Evolutionary conservation across 2,888 invertebrate species (phyloP).

Genomic region (Tachina grossa): DNA sequence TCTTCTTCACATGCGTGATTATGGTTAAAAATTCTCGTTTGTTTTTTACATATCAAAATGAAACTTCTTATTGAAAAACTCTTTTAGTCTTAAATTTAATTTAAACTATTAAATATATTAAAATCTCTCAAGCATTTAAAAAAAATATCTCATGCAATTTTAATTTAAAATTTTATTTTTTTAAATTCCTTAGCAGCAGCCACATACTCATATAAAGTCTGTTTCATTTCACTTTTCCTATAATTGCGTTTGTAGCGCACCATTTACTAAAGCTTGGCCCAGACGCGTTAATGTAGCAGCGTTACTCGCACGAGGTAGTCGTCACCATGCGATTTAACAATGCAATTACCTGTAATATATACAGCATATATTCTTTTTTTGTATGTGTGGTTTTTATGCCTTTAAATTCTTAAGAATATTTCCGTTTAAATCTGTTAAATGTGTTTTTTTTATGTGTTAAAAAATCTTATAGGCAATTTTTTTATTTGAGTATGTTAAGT

Average conservation of each 20-base stretch:
- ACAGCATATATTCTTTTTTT: not conserved
- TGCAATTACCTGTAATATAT: conserved; percentile 59
- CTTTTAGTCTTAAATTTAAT: too few species aligned
- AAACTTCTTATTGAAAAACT: too few species aligned
- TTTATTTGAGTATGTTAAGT: not conserved
- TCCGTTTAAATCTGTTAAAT: conserved; percentile 57
- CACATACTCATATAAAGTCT: not conserved
- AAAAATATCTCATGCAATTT: not conserved
- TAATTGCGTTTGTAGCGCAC: conserved; percentile 18
- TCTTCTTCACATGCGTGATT: too few species aligned
- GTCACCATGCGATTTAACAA: conserved; percentile 11
- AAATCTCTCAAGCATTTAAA: too few species aligned
- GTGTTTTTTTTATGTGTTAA: not conserved
- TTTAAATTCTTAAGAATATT: conserved; percentile 61
- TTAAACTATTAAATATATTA: too few species aligned
- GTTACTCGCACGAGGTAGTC: not conserved
- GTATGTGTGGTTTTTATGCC: not conserved
- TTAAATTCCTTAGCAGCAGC: not conserved
- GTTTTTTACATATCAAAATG: too few species aligned
- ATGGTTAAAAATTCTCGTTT: too few species aligned
- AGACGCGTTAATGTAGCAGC: conserved; percentile 20
- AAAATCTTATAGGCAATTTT: conserved; percentile 11
- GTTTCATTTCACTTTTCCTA: conserved; percentile 6
- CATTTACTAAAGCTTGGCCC: conserved; percentile 10
- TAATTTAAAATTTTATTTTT: not conserved